A percentile compares a stretch with the other conserved stretches of the same genome.
Conservation (phyloP, 2,797 vertebrate genomes). For the Ara ararauna region DNA sequence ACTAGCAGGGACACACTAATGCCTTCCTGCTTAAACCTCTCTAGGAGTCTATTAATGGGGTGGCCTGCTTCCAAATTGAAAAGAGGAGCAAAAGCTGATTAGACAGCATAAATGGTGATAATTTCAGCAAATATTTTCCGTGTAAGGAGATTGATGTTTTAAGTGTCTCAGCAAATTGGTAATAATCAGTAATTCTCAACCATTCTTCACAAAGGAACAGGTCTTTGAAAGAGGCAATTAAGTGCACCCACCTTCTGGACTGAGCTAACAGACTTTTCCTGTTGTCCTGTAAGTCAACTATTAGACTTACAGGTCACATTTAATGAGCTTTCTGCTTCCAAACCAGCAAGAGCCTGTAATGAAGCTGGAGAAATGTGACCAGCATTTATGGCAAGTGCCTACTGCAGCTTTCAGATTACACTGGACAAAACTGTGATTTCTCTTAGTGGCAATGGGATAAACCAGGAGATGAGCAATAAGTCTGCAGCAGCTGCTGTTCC, state of each 20-base stretch:
- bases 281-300: not conserved
- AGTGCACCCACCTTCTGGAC: constrained; percentile 5
- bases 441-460: not conserved
- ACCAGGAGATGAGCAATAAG: not conserved
- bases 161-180: constrained; percentile 52
- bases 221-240: constrained; percentile 37
- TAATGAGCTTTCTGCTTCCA: constrained; percentile 18
- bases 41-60: constrained; percentile 14
- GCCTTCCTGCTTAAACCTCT: constrained; percentile 22
- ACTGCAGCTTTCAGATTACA: not conserved
- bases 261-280: not conserved
- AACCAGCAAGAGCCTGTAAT: not conserved
- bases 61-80: constrained; percentile 12
- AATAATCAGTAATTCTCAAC: constrained; percentile 38
- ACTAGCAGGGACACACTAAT: not conserved
- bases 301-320: not conserved
- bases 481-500: constrained; percentile 20
- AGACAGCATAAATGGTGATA: constrained; percentile 14
- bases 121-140: constrained; percentile 47
- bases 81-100: constrained; percentile 31
- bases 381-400: not conserved
- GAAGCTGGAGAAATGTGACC: not conserved
- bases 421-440: constrained; percentile 8
- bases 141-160: constrained; percentile 47
- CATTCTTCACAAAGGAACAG: not conserved